These are phyloP conservation scores for Heliconius charithonia DNA, from an alignment of 2,888 invertebrate species.

Conservation along the genomic window DNA sequence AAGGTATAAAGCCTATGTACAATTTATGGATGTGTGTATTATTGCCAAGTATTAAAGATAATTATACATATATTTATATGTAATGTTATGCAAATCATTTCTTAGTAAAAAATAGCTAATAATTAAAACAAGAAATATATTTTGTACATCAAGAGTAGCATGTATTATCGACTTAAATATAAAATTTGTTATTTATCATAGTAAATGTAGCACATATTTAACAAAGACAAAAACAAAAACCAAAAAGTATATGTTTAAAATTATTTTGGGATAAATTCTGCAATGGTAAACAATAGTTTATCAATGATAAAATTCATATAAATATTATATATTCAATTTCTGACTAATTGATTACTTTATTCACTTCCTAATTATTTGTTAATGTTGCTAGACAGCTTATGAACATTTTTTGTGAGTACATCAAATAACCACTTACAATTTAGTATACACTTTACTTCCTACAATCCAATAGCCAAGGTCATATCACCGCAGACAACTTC, in stretches of 20 bases:
- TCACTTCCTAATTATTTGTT: conserved; percentile 53
- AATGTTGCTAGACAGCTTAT: conserved; percentile 62
- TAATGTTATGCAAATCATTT: not conserved
- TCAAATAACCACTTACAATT: conserved; percentile 83
- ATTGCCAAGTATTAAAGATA: not conserved
- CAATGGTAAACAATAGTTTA: not conserved
- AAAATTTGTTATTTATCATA: too few species aligned
- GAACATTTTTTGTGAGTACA: conserved; percentile 80
- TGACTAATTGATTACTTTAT: conserved; percentile 37
- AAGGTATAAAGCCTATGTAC: not conserved
- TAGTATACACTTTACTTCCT: conserved; percentile 83
- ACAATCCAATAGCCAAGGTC: conserved; percentile 84
- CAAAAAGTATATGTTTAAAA: not conserved
- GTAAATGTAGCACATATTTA: not conserved
- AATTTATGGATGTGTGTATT: not conserved
- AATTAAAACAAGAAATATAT: not conserved
- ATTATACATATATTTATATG: not conserved
- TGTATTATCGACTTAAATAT: not conserved
- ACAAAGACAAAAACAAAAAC: not conserved
- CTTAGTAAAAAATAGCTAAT: not conserved
- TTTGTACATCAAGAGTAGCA: not conserved
- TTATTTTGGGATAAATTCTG: not conserved
- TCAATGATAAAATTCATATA: not conserved
- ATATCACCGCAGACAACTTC: conserved; percentile 77
- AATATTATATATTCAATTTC: conserved; percentile 10